phyloP scores from a whole-genome alignment of 2,888 invertebrate genomes.

The Catocala sponsa region DNA sequence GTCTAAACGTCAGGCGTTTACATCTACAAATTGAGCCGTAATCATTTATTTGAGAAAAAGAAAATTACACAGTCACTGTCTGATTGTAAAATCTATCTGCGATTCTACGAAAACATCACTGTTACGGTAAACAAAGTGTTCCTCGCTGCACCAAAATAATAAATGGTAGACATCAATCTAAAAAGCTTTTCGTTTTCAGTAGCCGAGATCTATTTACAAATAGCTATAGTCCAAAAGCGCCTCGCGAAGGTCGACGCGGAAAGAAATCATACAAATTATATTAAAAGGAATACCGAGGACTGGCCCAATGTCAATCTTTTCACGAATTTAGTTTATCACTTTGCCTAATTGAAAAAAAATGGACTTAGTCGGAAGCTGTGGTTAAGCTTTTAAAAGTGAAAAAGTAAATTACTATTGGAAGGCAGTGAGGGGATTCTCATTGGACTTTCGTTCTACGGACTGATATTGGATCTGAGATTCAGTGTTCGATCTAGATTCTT shows the following conservation, averaged over 20 bases:
- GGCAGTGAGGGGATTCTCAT: neutral
- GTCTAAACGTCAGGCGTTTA: too few relatives aligned
- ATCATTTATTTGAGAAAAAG: too few relatives aligned
- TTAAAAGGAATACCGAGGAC: conserved; percentile 59
- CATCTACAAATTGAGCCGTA: too few relatives aligned
- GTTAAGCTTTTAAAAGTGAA: conserved; percentile 28
- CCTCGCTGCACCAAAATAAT: conserved; percentile 41
- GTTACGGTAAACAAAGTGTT: conserved; percentile 13
- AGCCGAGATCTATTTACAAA: conserved; percentile 51
- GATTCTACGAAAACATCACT: conserved; percentile 2
- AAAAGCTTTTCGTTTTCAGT: conserved; percentile 55
- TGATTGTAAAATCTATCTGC: conserved; percentile 2
- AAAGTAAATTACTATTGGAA: conserved; percentile 30
- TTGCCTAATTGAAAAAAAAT: conserved; percentile 43
- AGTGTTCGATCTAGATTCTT: neutral
- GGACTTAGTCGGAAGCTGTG: conserved; percentile 27
- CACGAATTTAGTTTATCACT: conserved; percentile 54
- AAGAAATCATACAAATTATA: conserved; percentile 70
- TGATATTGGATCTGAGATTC: conserved; percentile 2
- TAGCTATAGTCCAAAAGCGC: conserved; percentile 39
- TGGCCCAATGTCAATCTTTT: conserved; percentile 57
- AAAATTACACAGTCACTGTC: too few relatives aligned
- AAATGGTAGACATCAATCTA: conserved; percentile 56
- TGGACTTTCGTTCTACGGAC: neutral
- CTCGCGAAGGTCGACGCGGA: conserved; percentile 44